phyloP scores from a whole-genome alignment of 1,140 invertebrate species.

The Sminthurinus signatus region DNA sequence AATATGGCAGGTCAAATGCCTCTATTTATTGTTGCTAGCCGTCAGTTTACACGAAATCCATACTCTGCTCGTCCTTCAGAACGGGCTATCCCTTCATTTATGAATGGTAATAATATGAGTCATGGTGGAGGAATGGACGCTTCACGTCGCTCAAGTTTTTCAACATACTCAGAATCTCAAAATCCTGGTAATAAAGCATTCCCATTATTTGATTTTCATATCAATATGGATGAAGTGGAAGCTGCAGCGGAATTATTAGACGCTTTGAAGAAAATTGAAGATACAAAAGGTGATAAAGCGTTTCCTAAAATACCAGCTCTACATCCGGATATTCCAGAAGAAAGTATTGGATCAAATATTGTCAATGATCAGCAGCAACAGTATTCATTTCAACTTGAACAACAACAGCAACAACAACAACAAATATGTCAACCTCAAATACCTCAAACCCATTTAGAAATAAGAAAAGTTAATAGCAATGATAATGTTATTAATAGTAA shows the following conservation, averaged over 20 bases:
- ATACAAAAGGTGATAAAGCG: conserved; percentile 21
- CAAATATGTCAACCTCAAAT: no score
- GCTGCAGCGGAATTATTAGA: conserved; percentile 35
- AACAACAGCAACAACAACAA: no score
- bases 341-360: no score
- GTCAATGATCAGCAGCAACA: neutral
- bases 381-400: neutral
- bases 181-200: conserved; percentile 16
- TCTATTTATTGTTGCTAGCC: conserved; percentile 33
- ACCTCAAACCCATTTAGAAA: no score
- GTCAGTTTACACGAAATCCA: conserved; percentile 39
- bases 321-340: conserved; percentile 5
- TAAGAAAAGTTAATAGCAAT: no score
- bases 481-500: neutral
- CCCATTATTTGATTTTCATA: conserved; percentile 15
- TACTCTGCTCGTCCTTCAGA: conserved; percentile 34
- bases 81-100: conserved; percentile 6
- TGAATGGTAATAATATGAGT: neutral
- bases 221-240: conserved; percentile 36
- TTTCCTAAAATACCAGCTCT: neutral
- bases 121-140: neutral
- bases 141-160: conserved; percentile 22
- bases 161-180: conserved; percentile 8
- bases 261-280: conserved; percentile 32
- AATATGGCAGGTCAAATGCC: conserved; percentile 32